These are phyloP conservation scores for Lethenteron reissneri DNA, from an alignment of 2,113 vertebrate species.

Conservation along the genomic window DNA sequence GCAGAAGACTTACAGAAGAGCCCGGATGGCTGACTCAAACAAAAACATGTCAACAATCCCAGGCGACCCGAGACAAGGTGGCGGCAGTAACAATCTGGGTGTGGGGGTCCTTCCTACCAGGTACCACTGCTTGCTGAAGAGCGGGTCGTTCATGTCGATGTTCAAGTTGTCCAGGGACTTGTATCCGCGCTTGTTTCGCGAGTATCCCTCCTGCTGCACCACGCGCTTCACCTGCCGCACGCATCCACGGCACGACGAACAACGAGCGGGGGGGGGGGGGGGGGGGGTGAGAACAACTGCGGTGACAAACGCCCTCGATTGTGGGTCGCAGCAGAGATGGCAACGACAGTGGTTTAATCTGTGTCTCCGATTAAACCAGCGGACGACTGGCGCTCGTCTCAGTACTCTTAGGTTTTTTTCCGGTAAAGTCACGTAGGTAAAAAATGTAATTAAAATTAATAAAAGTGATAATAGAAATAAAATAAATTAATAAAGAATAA, in stretches of 20 bases:
- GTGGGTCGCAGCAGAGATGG: too few relatives aligned
- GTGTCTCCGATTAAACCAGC: too few relatives aligned
- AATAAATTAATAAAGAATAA: too few relatives aligned
- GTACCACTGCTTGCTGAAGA: conserved; percentile 96
- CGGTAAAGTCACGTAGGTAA: too few relatives aligned
- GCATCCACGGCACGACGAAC: neutral
- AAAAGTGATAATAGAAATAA: too few relatives aligned
- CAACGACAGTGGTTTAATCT: too few relatives aligned
- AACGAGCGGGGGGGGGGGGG: neutral
- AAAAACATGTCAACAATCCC: neutral
- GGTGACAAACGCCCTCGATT: too few relatives aligned
- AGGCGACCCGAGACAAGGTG: neutral
- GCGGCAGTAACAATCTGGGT: neutral
- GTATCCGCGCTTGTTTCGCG: conserved; percentile 69
- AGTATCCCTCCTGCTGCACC: conserved; percentile 62
- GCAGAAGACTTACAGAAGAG: too few relatives aligned
- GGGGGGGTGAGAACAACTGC: neutral
- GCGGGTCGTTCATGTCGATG: conserved; percentile 78
- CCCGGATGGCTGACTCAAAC: too few relatives aligned
- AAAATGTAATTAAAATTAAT: too few relatives aligned
- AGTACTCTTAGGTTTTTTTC: too few relatives aligned
- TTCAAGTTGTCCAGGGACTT: conserved; percentile 65
- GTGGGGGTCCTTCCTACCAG: conserved; percentile 38
- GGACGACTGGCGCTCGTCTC: too few relatives aligned
- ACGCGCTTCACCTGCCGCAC: conserved; percentile 46